Evolutionary conservation across 2,113 vertebrate genomes (phyloP), one percentile per base, ranked within the genome.

Genomic region (Sardina pilchardus): DNA sequence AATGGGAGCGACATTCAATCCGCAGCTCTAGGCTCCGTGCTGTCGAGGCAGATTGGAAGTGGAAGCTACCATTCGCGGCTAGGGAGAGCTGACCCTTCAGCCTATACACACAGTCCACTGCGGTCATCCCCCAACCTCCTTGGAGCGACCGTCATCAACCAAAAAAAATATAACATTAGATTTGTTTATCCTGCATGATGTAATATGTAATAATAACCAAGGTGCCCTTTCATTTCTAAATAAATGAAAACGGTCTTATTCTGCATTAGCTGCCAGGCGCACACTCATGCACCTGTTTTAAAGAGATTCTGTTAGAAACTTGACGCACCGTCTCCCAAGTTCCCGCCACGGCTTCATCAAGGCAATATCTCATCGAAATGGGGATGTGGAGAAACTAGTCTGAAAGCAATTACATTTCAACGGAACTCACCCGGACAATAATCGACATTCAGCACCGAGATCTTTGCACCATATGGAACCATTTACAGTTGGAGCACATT

Each of bases 31-130:
- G 85, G 81, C 84, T 42, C 85, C 83, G 84, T 80, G 84, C 82
- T 81, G 30, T 56, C 88, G 82, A 86, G 88, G 90, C 91, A 91
- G 89, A 89, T 87, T 81, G 91, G 92, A 91, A 93, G 93, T 81
- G 91, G 92, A 91, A 93, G 93, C 92, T 90, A 93, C 91, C 92
- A 88, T 91, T 90, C 89, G 85, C 91, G 80, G 87, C 83, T 80
- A 85, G 89, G 89, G 88, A 89, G 85, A 89, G 81, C 45, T 82
- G 84, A 36, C 84, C 44, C 45, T 82, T 30, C 53, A 36, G 34
- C 26, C 78, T 50, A 34, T 50, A 34, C 78, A 34, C 80, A 56
- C 81, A 56, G 50, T 48, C 8, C 75, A 83, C 84, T 83, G 86
- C 84, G 83, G 12, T 30, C 17, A 53, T 82, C n/a, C 34, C 44